Percentiles rank a stretch among this genome's conserved stretches.
Evolutionary conservation across 2,797 vertebrate genomes (phyloP).

Genomic region (Gymnoscopelus braueri): DNA sequence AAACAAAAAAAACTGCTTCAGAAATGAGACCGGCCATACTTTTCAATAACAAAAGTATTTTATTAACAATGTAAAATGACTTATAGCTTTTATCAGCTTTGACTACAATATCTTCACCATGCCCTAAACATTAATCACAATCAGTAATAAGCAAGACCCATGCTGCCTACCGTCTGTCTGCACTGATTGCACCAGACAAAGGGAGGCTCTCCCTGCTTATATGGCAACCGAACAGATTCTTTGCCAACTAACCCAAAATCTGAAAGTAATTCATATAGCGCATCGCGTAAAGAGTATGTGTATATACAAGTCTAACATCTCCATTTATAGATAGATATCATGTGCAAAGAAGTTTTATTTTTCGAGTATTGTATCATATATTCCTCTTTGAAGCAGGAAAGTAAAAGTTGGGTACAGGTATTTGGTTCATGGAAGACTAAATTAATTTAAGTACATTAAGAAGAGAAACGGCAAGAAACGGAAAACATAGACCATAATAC

Average conservation of each 20-base stretch:
- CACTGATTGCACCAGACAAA: constrained; percentile 54
- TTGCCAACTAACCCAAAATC: constrained; percentile 73
- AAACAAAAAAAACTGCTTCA: constrained; percentile 21
- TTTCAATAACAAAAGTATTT: constrained; percentile 83
- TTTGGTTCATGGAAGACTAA: constrained; percentile 87
- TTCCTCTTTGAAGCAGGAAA: constrained; percentile 79
- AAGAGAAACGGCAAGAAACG: constrained; percentile 68
- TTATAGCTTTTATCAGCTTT: constrained; percentile 78
- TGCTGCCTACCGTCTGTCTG: constrained; percentile 75
- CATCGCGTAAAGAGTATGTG: constrained; percentile 76
- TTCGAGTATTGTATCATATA: constrained; percentile 76
- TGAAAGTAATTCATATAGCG: constrained; percentile 78
- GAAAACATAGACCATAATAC: constrained; percentile 66
- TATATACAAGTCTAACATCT: constrained; percentile 79
- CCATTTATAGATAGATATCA: constrained; percentile 75
- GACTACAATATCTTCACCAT: constrained; percentile 86
- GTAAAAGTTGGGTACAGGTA: constrained; percentile 79
- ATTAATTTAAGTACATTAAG: constrained; percentile 74
- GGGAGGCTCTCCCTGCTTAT: constrained; percentile 44
- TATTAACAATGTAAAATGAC: constrained; percentile 87
- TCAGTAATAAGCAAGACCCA: constrained; percentile 84
- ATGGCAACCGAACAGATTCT: constrained; percentile 59
- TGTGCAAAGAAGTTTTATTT: constrained; percentile 78
- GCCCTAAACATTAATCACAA: constrained; percentile 87
- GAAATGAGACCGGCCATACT: neutral